Evolutionary conservation across 2,888 invertebrate genomes (phyloP).

Genomic region (Cheiracanthium punctorium): DNA sequence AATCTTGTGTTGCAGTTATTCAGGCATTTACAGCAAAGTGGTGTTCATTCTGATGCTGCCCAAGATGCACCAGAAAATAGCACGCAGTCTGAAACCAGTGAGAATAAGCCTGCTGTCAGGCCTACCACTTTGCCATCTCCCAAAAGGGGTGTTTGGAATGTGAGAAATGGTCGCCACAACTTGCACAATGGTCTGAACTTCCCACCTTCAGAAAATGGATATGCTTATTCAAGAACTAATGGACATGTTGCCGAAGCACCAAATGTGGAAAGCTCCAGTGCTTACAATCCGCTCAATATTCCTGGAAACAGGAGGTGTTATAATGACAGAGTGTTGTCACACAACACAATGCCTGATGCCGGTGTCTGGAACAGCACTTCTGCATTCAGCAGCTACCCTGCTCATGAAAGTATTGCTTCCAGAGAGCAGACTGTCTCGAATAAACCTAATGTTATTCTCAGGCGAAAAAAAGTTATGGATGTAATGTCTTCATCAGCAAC

Average conservation of each 20-base stretch:
- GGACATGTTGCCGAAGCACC: slow-evolving; percentile 18
- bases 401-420: neutral
- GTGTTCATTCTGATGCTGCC: slow-evolving; percentile 17
- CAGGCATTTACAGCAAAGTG: slow-evolving; percentile 36
- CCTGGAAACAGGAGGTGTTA: slow-evolving; percentile 46
- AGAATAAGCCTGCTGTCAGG: slow-evolving; percentile 47
- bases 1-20: slow-evolving; percentile 64
- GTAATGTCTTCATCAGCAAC: slow-evolving; percentile 40
- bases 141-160: slow-evolving; percentile 23
- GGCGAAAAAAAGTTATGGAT: slow-evolving; percentile 33
- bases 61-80: slow-evolving; percentile 26
- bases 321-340: neutral
- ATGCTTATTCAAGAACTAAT: slow-evolving; percentile 27
- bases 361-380: neutral
- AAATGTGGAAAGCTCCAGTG: neutral
- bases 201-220: slow-evolving; percentile 32
- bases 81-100: slow-evolving; percentile 1
- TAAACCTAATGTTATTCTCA: slow-evolving; percentile 43
- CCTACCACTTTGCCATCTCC: slow-evolving; percentile 48
- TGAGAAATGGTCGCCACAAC: slow-evolving; percentile 18
- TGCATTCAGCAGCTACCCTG: neutral
- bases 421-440: slow-evolving; percentile 13
- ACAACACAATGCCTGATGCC: neutral
- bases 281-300: slow-evolving; percentile 30
- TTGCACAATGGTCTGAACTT: slow-evolving; percentile 41